These are phyloP conservation scores for Alexandromys fortis DNA, from an alignment of 2,113 vertebrate species.

Conservation along the genomic window DNA sequence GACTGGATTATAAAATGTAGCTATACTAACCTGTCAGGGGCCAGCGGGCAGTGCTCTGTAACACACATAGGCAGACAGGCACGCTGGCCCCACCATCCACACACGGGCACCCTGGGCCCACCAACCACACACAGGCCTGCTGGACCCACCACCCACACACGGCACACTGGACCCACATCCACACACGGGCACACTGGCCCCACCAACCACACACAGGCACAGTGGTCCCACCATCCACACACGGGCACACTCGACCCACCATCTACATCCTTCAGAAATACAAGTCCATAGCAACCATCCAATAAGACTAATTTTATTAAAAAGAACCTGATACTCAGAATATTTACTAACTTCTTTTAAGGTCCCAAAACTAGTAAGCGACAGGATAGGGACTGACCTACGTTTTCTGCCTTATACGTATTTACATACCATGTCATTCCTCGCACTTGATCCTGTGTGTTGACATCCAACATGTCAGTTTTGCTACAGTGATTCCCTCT, in stretches of 20 bases:
- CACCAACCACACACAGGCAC: no score
- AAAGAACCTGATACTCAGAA: constrained; percentile 21
- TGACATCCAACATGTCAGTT: background rate
- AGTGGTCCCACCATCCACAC: background rate
- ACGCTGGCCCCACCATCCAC: background rate
- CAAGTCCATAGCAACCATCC: background rate
- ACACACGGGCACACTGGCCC: fast-evolving
- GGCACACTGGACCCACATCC: no score
- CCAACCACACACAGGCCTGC: background rate
- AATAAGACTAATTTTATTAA: constrained; percentile 19
- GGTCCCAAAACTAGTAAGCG: background rate
- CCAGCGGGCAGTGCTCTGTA: background rate
- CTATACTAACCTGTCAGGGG: background rate
- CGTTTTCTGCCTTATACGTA: background rate
- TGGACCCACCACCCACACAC: no score
- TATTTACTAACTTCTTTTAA: background rate
- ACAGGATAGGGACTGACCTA: background rate
- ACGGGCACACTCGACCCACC: background rate
- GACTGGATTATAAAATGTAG: background rate
- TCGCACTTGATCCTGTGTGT: constrained; percentile 26
- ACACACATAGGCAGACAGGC: background rate
- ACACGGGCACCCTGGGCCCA: background rate
- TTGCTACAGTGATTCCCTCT: background rate
- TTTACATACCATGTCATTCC: background rate
- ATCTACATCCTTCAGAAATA: no score